Evolutionary conservation across 1,140 invertebrate genomes (phyloP).

Genomic region (Heterodera carotae): DNA sequence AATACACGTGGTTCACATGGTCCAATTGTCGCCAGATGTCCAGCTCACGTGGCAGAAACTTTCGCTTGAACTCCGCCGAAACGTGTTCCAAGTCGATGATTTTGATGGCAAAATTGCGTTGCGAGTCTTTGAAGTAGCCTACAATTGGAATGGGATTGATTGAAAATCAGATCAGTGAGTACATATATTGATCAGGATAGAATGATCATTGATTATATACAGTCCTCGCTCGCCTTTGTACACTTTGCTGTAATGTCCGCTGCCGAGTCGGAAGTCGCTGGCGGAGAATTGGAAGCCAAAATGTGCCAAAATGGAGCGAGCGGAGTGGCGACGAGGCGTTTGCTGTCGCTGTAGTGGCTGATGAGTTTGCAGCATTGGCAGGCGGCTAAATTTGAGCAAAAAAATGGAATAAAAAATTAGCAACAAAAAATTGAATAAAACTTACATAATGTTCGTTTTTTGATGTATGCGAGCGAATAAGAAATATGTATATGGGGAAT

Average conservation of each 20-base stretch:
- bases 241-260: constrained; percentile 42
- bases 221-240: not conserved
- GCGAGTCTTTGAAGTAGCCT: constrained; percentile 14
- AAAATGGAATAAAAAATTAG: no score
- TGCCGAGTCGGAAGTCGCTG: constrained; percentile 32
- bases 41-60: constrained; percentile 73
- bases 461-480: not conserved
- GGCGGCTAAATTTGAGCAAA: no score
- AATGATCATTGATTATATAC: not conserved
- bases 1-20: constrained; percentile 69
- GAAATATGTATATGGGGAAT: no score
- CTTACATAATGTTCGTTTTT: not conserved
- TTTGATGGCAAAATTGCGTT: constrained; percentile 71
- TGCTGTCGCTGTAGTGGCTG: not conserved
- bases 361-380: not conserved
- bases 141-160: no score
- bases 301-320: constrained; percentile 28
- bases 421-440: not conserved
- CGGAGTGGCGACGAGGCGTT: not conserved
- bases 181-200: no score
- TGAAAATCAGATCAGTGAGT: no score
- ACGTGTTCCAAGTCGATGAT: constrained; percentile 75
- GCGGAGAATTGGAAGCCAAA: constrained; percentile 32
- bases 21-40: constrained; percentile 68
- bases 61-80: constrained; percentile 74